Evolutionary conservation across 2,888 invertebrate genomes (phyloP).

Genomic region (Buathra laborator): DNA sequence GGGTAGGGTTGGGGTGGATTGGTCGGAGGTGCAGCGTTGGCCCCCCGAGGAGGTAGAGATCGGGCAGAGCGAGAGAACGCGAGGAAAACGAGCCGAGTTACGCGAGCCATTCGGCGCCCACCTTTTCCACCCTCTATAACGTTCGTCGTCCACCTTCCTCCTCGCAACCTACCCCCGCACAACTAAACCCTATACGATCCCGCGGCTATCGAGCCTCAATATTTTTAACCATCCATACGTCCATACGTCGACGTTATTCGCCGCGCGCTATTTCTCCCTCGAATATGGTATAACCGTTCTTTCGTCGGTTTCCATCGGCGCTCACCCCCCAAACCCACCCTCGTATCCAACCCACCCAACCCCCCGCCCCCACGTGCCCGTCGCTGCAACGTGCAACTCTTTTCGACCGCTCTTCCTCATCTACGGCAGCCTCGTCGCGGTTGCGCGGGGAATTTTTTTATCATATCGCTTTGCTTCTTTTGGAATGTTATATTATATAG

Average conservation of each 20-base stretch:
- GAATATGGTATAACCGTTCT: constrained; percentile 31
- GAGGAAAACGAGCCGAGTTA: constrained; percentile 58
- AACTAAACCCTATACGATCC: constrained; percentile 61
- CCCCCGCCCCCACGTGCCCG: background rate
- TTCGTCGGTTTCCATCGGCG: constrained; percentile 67
- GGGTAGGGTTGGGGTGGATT: constrained; percentile 2
- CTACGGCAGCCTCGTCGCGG: constrained; percentile 52
- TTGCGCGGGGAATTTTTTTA: constrained; percentile 44
- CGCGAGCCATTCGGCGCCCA: constrained; percentile 60
- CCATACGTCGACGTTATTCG: constrained; percentile 71
- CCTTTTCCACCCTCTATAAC: constrained; percentile 55
- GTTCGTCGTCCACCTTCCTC: constrained; percentile 55
- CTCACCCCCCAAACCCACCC: constrained; percentile 24
- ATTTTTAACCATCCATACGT: constrained; percentile 75
- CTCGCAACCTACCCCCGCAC: constrained; percentile 30
- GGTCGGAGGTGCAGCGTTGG: constrained; percentile 65
- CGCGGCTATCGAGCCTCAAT: constrained; percentile 74
- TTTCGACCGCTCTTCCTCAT: constrained; percentile 29
- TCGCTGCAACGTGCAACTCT: constrained; percentile 12
- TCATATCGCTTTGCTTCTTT: constrained; percentile 49
- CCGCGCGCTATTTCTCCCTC: constrained; percentile 65
- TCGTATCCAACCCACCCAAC: background rate
- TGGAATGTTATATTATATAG: constrained; percentile 14
- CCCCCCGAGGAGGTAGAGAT: constrained; percentile 41
- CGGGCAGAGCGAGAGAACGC: background rate